These are phyloP conservation scores for Fragum fragum DNA, from an alignment of 2,888 invertebrate species.

Conservation along the genomic window DNA sequence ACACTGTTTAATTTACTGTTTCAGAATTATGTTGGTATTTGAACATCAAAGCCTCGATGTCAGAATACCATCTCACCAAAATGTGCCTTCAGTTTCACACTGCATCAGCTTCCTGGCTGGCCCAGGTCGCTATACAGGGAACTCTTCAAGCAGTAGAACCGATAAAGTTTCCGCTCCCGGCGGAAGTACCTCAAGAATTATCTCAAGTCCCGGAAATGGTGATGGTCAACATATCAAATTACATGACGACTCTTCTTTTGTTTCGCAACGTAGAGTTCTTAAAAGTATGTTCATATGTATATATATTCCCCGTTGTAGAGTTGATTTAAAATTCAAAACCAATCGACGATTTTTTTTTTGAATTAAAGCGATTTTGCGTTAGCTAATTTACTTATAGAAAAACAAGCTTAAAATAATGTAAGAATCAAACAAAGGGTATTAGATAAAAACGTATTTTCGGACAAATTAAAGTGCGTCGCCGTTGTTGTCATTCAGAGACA, in stretches of 20 bases:
- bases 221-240: constrained; percentile 94
- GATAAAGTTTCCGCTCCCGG: constrained; percentile 83
- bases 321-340: too few species aligned
- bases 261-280: constrained; percentile 77
- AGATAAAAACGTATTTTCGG: too few species aligned
- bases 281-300: constrained; percentile 29
- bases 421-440: too few species aligned
- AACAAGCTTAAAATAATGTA: too few species aligned
- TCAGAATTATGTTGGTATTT: constrained; percentile 83
- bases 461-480: too few species aligned
- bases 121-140: constrained; percentile 90
- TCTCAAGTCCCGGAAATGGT: constrained; percentile 95
- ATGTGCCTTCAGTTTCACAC: constrained; percentile 93
- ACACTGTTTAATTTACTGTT: too few species aligned
- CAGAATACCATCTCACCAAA: constrained; percentile 92
- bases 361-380: too few species aligned
- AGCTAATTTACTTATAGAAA: too few species aligned
- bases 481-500: too few species aligned
- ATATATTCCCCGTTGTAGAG: too few species aligned
- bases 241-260: constrained; percentile 90
- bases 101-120: constrained; percentile 94
- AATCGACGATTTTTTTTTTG: too few species aligned
- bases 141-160: constrained; percentile 73
- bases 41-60: constrained; percentile 89
- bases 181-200: constrained; percentile 79